Base-by-base conservation (phyloP, 2,113 vertebrate genomes). In the Gopherus evgoodei region DNA sequence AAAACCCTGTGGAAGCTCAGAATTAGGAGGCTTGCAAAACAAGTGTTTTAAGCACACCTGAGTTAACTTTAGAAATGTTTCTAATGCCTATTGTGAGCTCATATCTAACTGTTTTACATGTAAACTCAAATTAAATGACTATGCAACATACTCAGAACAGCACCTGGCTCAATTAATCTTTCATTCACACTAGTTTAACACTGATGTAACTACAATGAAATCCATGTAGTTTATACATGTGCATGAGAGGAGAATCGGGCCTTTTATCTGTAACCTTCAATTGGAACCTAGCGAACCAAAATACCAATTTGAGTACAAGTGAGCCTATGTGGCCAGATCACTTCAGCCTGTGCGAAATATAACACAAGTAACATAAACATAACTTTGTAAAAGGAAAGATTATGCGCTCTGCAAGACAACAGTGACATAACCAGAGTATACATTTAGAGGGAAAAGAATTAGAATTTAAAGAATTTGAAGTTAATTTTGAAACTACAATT, bases 351-450 rank as follows among this genome's bases (percentile, higher is more conserved):
- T 69, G 78, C 90, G 56, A 86, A 97, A 92, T 57, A 86, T 3
- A 42, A 93, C 35, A 96, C 90, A 95, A 90, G 17, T 97, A 97
- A 95, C 47, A 57, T 83, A 91, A 98, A 96, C 72, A 89, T 52
- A 93, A 4, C 59, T 47, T 97, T 95, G 83, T 79, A 38, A 92
- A 83, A 96, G 56, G 9, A 93, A 97, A 81, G 13, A 35, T 86
- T 90, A 95, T 9, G 21, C 91, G 88, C 94, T 93, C 97, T 96
- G 82, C 56, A 80, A 95, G 65, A 42, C 4, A 91, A 76, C 62
- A 96, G 14, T 94, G 89, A 65, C 65, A 96, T 17, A 94, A 82
- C 47, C 31, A 47, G 79, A 93, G 86, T 56, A 96, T 11, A 25
- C 76, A 93, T 86, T 88, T 96, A 86, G 65, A 97, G 87, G 59